Evolutionary conservation across 2,113 vertebrate species (phyloP).

Genomic region (human): GRCh38 chr11:83198001-83198500

Average conservation of each 20-base stretch:
- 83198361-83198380: slow-evolving; percentile 45
- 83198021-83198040: background rate
- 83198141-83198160: slow-evolving; percentile 5
- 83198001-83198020: slow-evolving; percentile 5
- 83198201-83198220: background rate
- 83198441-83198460: slow-evolving; percentile 33
- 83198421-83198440: background rate
- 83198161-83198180: background rate
- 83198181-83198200: background rate
- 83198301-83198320: background rate
- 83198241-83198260: background rate
- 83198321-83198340: slow-evolving; percentile 11
- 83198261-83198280: background rate
- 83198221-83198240: slow-evolving; percentile 1
- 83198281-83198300: background rate
- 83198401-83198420: background rate
- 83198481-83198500: slow-evolving; percentile 74
- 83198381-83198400: slow-evolving; percentile 43
- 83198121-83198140: background rate
- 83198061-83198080: background rate
- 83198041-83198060: background rate
- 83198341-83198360: slow-evolving; percentile 13
- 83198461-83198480: slow-evolving; percentile 73
- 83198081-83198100: background rate
- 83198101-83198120: background rate